phyloP scores from a whole-genome alignment of 2,888 invertebrate genomes.

The Euplagia quadripunctaria region DNA sequence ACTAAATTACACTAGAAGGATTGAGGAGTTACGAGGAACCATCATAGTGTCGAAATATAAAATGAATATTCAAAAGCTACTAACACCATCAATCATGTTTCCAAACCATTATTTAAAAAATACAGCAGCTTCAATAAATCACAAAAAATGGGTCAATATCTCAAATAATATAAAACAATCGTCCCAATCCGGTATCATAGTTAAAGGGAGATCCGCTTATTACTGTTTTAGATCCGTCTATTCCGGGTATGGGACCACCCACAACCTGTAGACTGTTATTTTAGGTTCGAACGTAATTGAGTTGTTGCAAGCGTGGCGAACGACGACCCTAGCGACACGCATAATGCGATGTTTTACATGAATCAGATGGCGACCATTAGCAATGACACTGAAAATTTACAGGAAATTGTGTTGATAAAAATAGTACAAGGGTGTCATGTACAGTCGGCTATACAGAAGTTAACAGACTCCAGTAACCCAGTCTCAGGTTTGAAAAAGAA shows the following conservation, averaged over 20 bases:
- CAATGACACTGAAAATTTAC: constrained; percentile 37
- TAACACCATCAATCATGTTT: constrained; percentile 29
- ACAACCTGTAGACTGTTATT: constrained; percentile 74
- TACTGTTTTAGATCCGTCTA: constrained; percentile 71
- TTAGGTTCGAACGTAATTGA: constrained; percentile 84
- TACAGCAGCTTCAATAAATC: constrained; percentile 36
- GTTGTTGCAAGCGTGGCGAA: constrained; percentile 74
- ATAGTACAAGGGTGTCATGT: constrained; percentile 27
- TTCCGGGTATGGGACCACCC: constrained; percentile 78
- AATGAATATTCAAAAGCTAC: constrained; percentile 11
- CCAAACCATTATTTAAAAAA: constrained; percentile 6
- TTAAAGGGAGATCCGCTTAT: constrained; percentile 71
- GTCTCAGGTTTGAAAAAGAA: background rate
- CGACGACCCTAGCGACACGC: constrained; percentile 73
- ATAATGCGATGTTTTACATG: constrained; percentile 78
- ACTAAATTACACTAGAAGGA: background rate
- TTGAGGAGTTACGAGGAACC: background rate
- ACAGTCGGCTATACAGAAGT: background rate
- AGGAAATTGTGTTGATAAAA: constrained; percentile 30
- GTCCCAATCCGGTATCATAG: constrained; percentile 50
- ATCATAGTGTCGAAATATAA: background rate
- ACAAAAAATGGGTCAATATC: constrained; percentile 42
- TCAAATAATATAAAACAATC: constrained; percentile 58
- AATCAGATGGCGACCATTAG: constrained; percentile 44
- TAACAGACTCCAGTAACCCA: background rate